These are phyloP conservation scores for Apus apus DNA, from an alignment of 2,113 vertebrate genomes.

Conservation along the genomic window DNA sequence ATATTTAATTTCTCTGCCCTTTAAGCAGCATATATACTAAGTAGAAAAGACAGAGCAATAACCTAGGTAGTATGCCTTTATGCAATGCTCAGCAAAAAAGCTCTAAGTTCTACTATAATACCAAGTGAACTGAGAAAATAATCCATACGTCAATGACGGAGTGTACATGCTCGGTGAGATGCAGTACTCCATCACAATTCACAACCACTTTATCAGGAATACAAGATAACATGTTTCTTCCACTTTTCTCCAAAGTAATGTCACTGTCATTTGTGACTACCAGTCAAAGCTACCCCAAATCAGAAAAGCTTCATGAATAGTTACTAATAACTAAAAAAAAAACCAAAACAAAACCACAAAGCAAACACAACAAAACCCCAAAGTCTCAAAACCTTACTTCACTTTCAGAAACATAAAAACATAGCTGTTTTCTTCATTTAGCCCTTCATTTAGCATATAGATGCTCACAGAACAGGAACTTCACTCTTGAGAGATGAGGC, in stretches of 20 bases:
- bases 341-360: neutral
- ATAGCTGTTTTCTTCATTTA: neutral
- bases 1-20: neutral
- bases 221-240: neutral
- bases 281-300: neutral
- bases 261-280: neutral
- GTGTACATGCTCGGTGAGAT: rapidly evolving
- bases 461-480: neutral
- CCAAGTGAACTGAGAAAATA: neutral
- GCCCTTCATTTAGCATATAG: neutral
- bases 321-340: neutral
- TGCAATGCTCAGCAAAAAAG: neutral
- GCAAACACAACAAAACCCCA: neutral
- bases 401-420: neutral
- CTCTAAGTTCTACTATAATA: neutral
- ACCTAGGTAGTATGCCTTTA: neutral
- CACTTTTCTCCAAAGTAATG: neutral
- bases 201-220: neutral
- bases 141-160: neutral
- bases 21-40: neutral
- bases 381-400: neutral
- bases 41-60: neutral
- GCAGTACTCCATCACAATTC: neutral
- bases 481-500: neutral
- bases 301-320: neutral